phyloP scores from a whole-genome alignment of 2,113 vertebrate species.

The Apus apus region DNA sequence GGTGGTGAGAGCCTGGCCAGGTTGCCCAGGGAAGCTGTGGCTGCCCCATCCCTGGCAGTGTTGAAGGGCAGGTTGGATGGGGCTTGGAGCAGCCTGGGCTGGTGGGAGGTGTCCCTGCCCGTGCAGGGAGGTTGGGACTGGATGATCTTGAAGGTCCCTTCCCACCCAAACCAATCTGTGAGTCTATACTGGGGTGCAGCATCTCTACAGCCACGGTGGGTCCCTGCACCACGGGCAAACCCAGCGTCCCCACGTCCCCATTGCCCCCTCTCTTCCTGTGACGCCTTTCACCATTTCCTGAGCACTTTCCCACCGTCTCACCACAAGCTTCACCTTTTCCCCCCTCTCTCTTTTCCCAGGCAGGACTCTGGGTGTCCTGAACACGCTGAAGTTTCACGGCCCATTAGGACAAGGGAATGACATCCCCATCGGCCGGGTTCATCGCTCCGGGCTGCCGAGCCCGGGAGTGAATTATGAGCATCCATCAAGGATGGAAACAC shows the following conservation, averaged over 20 bases:
- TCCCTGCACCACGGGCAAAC: rapidly evolving
- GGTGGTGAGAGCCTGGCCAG: too few species aligned
- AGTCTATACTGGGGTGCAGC: background rate
- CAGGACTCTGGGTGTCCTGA: background rate
- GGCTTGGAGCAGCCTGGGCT: too few species aligned
- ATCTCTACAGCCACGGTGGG: rapidly evolving
- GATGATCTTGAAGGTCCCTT: too few species aligned
- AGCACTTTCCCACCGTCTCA: rapidly evolving
- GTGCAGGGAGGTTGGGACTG: too few species aligned
- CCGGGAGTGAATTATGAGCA: background rate
- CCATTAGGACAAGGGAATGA: background rate
- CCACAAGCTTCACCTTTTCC: rapidly evolving
- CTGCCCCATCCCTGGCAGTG: too few species aligned
- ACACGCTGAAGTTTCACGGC: background rate
- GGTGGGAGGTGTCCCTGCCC: too few species aligned
- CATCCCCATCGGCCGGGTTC: rapidly evolving
- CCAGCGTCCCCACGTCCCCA: rapidly evolving
- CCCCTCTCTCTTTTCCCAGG: background rate
- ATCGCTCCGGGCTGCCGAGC: background rate
- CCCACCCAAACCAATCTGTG: too few species aligned
- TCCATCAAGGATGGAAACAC: rapidly evolving
- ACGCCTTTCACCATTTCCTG: rapidly evolving
- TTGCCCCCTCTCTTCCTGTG: background rate
- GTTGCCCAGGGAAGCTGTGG: too few species aligned
- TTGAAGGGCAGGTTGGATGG: too few species aligned